Conservation (phyloP, 2,888 invertebrate species). For the Eulithis testata region DNA sequence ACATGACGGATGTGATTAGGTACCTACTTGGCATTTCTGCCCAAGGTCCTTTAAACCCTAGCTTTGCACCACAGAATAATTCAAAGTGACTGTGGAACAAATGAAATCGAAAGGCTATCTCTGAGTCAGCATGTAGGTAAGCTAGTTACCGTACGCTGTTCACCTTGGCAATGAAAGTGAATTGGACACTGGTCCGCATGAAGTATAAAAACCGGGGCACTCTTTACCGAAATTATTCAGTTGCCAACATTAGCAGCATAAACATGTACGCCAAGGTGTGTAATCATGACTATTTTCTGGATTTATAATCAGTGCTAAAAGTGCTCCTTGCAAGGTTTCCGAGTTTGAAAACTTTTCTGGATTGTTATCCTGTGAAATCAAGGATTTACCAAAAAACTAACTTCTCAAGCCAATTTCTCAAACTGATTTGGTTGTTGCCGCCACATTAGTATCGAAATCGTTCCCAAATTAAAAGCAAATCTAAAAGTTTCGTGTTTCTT, state of each 20-base stretch:
- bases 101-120: slow-evolving; percentile 80
- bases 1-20: slow-evolving; percentile 29
- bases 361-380: neutral
- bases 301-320: slow-evolving; percentile 17
- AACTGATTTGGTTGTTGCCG: too few species aligned
- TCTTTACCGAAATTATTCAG: slow-evolving; percentile 77
- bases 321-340: neutral
- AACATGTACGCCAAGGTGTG: slow-evolving; percentile 84
- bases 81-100: slow-evolving; percentile 58
- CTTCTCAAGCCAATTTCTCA: too few species aligned
- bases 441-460: too few species aligned
- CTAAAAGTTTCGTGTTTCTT: too few species aligned
- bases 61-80: slow-evolving; percentile 50
- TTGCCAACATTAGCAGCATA: slow-evolving; percentile 77
- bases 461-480: too few species aligned
- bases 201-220: slow-evolving; percentile 80
- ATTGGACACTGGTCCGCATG: slow-evolving; percentile 64
- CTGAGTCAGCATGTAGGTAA: slow-evolving; percentile 71
- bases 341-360: neutral
- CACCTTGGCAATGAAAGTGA: slow-evolving; percentile 83
- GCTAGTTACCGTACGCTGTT: slow-evolving; percentile 57
- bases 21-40: slow-evolving; percentile 28
- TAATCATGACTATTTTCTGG: slow-evolving; percentile 40
- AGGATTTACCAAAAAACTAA: neutral
- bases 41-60: slow-evolving; percentile 63